Base-by-base conservation (phyloP, 1,140 invertebrate genomes). In the Belonocnema kinseyi region DNA sequence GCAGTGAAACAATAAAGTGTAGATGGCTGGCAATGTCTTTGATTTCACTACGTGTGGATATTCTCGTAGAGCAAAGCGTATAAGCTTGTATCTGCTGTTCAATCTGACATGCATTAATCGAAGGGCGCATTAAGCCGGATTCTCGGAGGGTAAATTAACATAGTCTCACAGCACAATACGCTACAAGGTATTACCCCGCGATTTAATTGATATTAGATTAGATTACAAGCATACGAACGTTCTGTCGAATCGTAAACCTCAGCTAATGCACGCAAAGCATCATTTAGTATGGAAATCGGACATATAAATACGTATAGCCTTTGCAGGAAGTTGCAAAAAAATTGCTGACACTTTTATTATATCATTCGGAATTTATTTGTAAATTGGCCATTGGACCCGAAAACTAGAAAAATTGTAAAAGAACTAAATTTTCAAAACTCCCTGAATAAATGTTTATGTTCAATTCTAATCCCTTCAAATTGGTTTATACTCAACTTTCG, bases 131-230 rank as follows among this genome's bases (percentile, higher is more conserved):
- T 66, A 66, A 66, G 16, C 26, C 10, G 61, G 26, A 66, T 66
- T 66, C 61, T 66, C 13, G 61, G 26, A 40, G 8, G n/a, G 61
- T 66, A 66, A 66, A 66, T 66, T 66, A 66, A 66, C 61, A 66
- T 66, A 66, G 61, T 33, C 61, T 46, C 61, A 66, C 26, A 26
- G 26, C 58, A 61, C 58, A 61, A 61, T 61, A 33, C 58, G 14
- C 8, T 54, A 66, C 61, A 66, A 66, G 17, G 21, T 66, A 66
- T 46, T 66, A 66, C 21, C 58, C 14, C 33, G 12, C 26, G 40
- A 66, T 66, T 66, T 66, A 66, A 66, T 66, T 66, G 61, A 66
- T 66, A 66, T 66, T 66, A 66, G 61, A 66, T 66, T 66, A 66
- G 61, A 66, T 66, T 66, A 66, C 61, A 66, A 40, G 26, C 61